These are phyloP conservation scores for Austrolebias charrua DNA, from an alignment of 2,797 vertebrate species.

Conservation along the genomic window DNA sequence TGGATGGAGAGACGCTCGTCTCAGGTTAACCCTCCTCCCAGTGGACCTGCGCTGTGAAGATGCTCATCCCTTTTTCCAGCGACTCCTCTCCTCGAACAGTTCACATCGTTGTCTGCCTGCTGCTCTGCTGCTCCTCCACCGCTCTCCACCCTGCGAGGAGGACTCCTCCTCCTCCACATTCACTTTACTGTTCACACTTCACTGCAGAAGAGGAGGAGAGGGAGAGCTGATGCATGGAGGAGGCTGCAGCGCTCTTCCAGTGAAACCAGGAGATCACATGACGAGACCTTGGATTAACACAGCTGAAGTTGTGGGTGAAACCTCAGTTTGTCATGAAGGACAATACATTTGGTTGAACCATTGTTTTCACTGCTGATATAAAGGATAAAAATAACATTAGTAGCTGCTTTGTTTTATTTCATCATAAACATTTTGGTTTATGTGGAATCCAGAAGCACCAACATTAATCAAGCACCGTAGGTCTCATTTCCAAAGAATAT, in stretches of 20 bases:
- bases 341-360: slow-evolving; percentile 3
- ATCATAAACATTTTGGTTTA: slow-evolving; percentile 9
- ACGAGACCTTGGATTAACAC: slow-evolving; percentile 10
- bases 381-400: not conserved
- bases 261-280: slow-evolving; percentile 26
- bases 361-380: not conserved
- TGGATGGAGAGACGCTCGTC: slow-evolving; percentile 23
- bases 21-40: slow-evolving; percentile 51
- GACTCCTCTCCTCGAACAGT: slow-evolving; percentile 34
- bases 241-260: slow-evolving; percentile 20
- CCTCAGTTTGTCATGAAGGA: not conserved
- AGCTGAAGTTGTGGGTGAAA: not conserved
- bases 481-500: no score
- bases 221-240: slow-evolving; percentile 34
- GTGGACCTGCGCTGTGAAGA: slow-evolving; percentile 35
- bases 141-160: slow-evolving; percentile 33
- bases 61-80: slow-evolving; percentile 43
- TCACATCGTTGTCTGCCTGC: slow-evolving; percentile 43
- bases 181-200: slow-evolving; percentile 71
- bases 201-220: slow-evolving; percentile 69
- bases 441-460: no score
- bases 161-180: slow-evolving; percentile 78
- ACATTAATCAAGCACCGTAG: no score
- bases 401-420: not conserved
- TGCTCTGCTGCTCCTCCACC: slow-evolving; percentile 33